Percentiles rank a stretch among this genome's conserved stretches.
phyloP scores from a whole-genome alignment of 2,797 vertebrate species.

The Buphagus erythrorhynchus region DNA sequence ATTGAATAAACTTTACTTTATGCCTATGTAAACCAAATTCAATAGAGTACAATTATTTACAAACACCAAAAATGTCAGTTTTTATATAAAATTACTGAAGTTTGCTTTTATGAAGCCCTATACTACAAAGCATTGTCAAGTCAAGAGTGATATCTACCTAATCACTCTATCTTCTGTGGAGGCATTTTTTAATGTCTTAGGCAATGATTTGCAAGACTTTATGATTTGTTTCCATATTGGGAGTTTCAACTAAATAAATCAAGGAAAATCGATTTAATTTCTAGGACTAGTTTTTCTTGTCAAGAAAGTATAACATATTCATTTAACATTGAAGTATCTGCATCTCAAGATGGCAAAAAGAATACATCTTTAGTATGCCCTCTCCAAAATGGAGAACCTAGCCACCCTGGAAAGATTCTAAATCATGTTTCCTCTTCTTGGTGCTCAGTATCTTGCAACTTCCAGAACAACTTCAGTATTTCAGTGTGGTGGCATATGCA shows the following conservation, averaged over 20 bases:
- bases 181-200: not conserved
- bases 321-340: not conserved
- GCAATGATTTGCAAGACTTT: slow-evolving; percentile 18
- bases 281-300: not conserved
- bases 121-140: not conserved
- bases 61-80: not conserved
- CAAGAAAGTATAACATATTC: not conserved
- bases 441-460: not conserved
- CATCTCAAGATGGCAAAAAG: not conserved
- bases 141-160: not conserved
- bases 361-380: not conserved
- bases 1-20: not conserved
- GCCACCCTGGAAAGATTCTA: not conserved
- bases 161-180: not conserved
- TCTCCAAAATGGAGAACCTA: slow-evolving; percentile 46
- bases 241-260: not conserved
- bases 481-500: not conserved
- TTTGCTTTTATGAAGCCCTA: not conserved
- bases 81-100: not conserved
- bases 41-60: not conserved
- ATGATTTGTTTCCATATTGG: not conserved
- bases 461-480: not conserved
- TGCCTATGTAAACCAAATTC: not conserved
- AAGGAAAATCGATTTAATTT: not conserved
- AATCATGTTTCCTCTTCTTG: slow-evolving; percentile 19